These are phyloP conservation scores for Morpho helenor DNA, from an alignment of 2,888 invertebrate species.

Conservation along the genomic window DNA sequence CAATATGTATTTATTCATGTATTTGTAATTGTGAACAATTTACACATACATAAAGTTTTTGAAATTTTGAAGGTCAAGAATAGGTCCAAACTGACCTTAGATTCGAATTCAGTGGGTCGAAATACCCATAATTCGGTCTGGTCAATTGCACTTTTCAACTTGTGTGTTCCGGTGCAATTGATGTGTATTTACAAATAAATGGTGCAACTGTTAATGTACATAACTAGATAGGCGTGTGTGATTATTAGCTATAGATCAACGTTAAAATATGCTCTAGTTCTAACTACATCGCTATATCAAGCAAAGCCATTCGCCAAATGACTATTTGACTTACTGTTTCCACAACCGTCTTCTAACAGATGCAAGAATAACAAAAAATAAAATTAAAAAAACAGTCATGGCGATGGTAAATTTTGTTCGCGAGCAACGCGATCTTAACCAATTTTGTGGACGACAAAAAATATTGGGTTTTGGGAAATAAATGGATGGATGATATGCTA, in stretches of 20 bases:
- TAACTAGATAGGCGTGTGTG: constrained; percentile 19
- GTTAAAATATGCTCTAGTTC: constrained; percentile 44
- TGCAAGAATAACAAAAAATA: constrained; percentile 75
- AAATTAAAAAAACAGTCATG: constrained; percentile 64
- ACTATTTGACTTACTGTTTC: constrained; percentile 77
- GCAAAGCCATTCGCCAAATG: constrained; percentile 72
- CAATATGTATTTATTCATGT: too few species aligned
- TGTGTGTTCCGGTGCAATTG: constrained; percentile 15
- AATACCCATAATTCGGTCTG: too few species aligned
- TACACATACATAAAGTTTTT: too few species aligned
- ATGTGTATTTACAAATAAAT: constrained; percentile 28
- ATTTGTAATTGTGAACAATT: too few species aligned
- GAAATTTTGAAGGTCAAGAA: too few species aligned
- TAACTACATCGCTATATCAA: constrained; percentile 55
- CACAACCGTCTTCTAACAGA: constrained; percentile 79
- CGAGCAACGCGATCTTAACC: constrained; percentile 39
- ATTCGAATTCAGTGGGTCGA: too few species aligned
- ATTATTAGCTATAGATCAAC: constrained; percentile 33
- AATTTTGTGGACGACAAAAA: constrained; percentile 38
- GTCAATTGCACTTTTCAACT: too few species aligned
- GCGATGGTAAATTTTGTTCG: constrained; percentile 49
- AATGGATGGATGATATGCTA: constrained; percentile 28
- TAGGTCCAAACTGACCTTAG: too few species aligned
- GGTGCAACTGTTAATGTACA: constrained; percentile 30
- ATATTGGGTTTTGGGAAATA: constrained; percentile 17